Evolutionary conservation across 2,888 invertebrate genomes (phyloP).

Genomic region (Caprella mutica): DNA sequence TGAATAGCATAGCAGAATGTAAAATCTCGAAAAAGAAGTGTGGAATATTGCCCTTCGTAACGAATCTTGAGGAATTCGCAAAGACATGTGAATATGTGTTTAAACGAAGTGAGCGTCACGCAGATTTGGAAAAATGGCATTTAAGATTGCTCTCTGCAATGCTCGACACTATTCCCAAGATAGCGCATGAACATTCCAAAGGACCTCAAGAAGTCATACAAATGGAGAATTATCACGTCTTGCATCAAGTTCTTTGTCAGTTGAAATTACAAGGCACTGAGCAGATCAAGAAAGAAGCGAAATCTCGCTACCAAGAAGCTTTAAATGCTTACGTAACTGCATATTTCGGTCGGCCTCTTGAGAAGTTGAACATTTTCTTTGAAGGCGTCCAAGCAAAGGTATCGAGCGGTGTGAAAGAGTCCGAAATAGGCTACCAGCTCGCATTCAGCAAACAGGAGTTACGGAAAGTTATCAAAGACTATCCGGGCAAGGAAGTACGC

Average conservation of each 20-base stretch:
- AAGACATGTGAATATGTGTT: slow-evolving; percentile 77
- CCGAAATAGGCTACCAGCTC: slow-evolving; percentile 94
- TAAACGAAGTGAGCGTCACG: slow-evolving; percentile 68
- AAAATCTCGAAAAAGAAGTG: slow-evolving; percentile 67
- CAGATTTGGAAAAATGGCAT: slow-evolving; percentile 88
- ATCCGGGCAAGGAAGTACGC: slow-evolving; percentile 85
- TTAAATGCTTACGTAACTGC: slow-evolving; percentile 81
- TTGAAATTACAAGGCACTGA: slow-evolving; percentile 84
- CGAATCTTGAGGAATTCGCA: slow-evolving; percentile 79
- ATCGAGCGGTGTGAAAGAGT: slow-evolving; percentile 84
- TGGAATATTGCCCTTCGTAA: slow-evolving; percentile 77
- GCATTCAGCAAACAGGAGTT: slow-evolving; percentile 95
- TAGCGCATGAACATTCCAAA: slow-evolving; percentile 59
- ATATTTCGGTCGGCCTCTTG: slow-evolving; percentile 85
- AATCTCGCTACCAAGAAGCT: slow-evolving; percentile 77
- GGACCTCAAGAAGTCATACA: slow-evolving; percentile 84
- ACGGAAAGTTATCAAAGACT: slow-evolving; percentile 70
- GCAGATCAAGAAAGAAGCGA: slow-evolving; percentile 74
- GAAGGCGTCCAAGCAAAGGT: slow-evolving; percentile 92
- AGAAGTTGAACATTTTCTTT: slow-evolving; percentile 86
- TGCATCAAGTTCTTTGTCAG: slow-evolving; percentile 73
- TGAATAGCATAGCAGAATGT: slow-evolving; percentile 66
- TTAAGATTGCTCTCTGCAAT: slow-evolving; percentile 65
- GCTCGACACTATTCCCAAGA: slow-evolving; percentile 60
- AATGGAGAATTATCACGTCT: slow-evolving; percentile 83